Conservation (phyloP, 2,888 invertebrate genomes). For the Dolichomitus sp. region DNA sequence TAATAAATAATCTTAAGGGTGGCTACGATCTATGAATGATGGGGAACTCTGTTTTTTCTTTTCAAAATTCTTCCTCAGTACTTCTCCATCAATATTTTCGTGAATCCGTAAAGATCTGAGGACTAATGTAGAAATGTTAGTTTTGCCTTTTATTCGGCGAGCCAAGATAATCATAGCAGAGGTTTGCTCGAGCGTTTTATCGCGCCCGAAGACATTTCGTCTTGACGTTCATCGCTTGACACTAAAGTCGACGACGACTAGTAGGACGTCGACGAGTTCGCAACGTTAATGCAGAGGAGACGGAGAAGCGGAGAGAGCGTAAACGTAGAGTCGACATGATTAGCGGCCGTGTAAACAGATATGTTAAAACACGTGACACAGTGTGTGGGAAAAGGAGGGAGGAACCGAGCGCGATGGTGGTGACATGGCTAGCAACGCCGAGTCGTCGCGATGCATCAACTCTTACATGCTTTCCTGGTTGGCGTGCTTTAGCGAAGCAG, state of each 20-base stretch:
- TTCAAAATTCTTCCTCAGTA: constrained; percentile 79
- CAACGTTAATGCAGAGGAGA: constrained; percentile 27
- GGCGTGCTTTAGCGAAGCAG: constrained; percentile 30
- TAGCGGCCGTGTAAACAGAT: constrained; percentile 85
- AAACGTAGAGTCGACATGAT: constrained; percentile 78
- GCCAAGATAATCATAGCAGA: constrained; percentile 32
- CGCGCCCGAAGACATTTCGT: constrained; percentile 38
- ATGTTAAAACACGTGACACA: constrained; percentile 81
- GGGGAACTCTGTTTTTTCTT: constrained; percentile 75
- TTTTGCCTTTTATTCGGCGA: not conserved
- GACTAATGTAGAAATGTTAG: not conserved
- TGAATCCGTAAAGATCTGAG: not conserved
- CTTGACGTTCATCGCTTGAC: constrained; percentile 55
- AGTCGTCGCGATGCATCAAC: constrained; percentile 82
- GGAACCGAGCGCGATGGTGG: constrained; percentile 71
- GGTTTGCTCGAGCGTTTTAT: constrained; percentile 32
- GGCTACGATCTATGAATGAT: constrained; percentile 76
- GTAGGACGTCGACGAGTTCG: constrained; percentile 37
- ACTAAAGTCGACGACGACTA: constrained; percentile 36
- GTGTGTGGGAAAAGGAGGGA: constrained; percentile 13
- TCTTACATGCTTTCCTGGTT: constrained; percentile 80
- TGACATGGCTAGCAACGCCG: constrained; percentile 77
- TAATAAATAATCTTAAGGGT: constrained; percentile 84
- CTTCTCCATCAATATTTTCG: constrained; percentile 65
- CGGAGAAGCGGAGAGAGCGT: constrained; percentile 44